Percentiles rank a stretch among this genome's conserved stretches.
phyloP scores from a whole-genome alignment of 2,113 vertebrate species.

The Eulemur macaco region DNA sequence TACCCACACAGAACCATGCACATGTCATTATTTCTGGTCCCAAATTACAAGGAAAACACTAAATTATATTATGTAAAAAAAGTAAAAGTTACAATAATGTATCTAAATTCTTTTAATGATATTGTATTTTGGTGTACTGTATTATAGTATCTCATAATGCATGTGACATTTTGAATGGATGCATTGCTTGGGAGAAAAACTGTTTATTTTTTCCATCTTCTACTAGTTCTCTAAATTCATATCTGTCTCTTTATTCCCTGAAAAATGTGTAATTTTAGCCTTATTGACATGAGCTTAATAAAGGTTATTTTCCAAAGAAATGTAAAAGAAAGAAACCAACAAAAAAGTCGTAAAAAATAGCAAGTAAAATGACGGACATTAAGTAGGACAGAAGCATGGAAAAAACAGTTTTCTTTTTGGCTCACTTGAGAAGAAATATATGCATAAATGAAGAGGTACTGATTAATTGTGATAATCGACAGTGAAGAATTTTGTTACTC shows the following conservation, averaged over 20 bases:
- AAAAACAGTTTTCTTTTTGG: not conserved
- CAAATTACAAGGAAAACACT: not conserved
- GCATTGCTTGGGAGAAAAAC: not conserved
- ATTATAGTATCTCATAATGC: not conserved
- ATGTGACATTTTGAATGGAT: not conserved
- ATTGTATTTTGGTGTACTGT: not conserved
- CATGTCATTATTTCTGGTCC: not conserved
- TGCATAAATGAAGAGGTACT: slow-evolving; percentile 13
- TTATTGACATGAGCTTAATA: not conserved
- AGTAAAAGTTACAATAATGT: not conserved
- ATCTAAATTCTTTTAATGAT: not conserved
- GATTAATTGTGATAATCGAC: slow-evolving; percentile 16
- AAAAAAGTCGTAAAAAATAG: not conserved
- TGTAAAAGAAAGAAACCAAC: not conserved
- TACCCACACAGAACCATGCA: not conserved
- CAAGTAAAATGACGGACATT: not conserved
- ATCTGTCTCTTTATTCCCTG: not conserved
- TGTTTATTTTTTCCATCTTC: not conserved
- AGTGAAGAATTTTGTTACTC: slow-evolving; percentile 15
- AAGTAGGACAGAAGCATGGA: not conserved
- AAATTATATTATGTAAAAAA: not conserved
- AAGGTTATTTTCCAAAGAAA: not conserved
- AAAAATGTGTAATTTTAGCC: not conserved
- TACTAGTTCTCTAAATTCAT: not conserved
- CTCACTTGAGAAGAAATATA: slow-evolving; percentile 21